A percentile compares a stretch with the other conserved stretches of the same genome.
Evolutionary conservation across 2,888 invertebrate species (phyloP).

Genomic region (Eupeodes luniger): DNA sequence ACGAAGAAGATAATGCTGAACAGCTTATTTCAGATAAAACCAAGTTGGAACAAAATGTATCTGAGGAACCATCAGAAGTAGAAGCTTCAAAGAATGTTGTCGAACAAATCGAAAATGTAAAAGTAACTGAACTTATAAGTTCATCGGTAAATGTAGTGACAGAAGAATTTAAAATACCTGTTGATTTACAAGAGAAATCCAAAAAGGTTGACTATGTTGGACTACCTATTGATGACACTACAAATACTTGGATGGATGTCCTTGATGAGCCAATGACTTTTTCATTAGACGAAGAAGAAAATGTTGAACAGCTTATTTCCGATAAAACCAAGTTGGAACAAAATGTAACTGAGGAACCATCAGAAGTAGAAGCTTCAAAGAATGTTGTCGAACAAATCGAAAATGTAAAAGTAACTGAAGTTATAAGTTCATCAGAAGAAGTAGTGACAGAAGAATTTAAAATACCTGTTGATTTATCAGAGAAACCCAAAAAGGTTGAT

Average conservation of each 20-base stretch:
- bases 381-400: background rate
- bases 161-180: background rate
- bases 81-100: background rate
- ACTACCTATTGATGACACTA: conserved; percentile 78
- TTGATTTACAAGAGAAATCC: background rate
- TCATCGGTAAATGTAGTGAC: background rate
- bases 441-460: background rate
- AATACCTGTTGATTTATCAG: conserved; percentile 1
- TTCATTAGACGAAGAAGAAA: conserved; percentile 76
- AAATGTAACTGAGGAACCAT: background rate
- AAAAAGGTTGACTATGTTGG: conserved; percentile 75
- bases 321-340: conserved; percentile 70
- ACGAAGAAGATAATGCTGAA: conserved; percentile 70
- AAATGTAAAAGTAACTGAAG: background rate
- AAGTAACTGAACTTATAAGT: background rate
- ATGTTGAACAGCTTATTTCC: conserved; percentile 19
- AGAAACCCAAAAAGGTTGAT: conserved; percentile 76
- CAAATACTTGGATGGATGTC: conserved; percentile 80
- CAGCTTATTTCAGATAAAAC: background rate
- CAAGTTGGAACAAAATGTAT: conserved; percentile 46
- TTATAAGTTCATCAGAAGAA: background rate
- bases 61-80: conserved; percentile 54
- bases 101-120: background rate
- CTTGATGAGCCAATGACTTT: conserved; percentile 69
- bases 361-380: background rate